Base-by-base conservation (phyloP, 1,140 invertebrate genomes). In the Oryzaephilus surinamensis region DNA sequence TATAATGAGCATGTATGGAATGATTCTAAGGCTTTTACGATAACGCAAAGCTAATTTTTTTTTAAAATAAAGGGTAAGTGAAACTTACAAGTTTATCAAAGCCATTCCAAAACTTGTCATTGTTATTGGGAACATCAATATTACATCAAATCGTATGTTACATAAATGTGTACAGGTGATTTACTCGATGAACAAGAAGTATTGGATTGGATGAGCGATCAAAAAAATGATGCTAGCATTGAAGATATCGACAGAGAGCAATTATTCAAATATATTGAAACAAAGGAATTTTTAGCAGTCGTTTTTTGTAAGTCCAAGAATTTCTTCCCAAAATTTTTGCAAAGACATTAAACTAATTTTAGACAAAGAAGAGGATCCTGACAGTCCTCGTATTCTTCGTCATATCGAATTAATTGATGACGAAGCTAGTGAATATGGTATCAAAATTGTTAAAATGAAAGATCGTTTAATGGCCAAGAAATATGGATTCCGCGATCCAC, bases 401-500 rank as follows among this genome's bases (percentile, higher is more conserved):
- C 84, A 91, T 55, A 74, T 94, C 21, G 89, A 93, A 63, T 64
- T 92, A 28, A 93, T 94, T 46, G 89, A 93, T 50, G 87, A 92
- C 52, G 89, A 94, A 66, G 89, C 87, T 10, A 66, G 77, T 1
- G 85, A 93, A 61, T 96, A 90, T 64, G 89, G 88, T 35, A 90
- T 94, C 45, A 85, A 88, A 66, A 80, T 95, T 37, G 86, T 90
- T 0, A 88, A 93, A 68, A 87, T 87, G 67, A 78, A 75, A 52
- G 89, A 95, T 64, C 72, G 79, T 13, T 56, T 94, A 11, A 93
- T 96, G 84, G 89, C 90, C 2, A 95, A 95, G 62, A 95, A 94
- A 58, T 92, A 90, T 62, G 89, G 90, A 1, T 89, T 77, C 55
- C 71, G 88, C 48, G 84, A 87, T 58, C 86, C 86, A 17, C 89